These are phyloP conservation scores for Aradophagus sp. DNA, from an alignment of 1,140 invertebrate genomes.

Conservation along the genomic window DNA sequence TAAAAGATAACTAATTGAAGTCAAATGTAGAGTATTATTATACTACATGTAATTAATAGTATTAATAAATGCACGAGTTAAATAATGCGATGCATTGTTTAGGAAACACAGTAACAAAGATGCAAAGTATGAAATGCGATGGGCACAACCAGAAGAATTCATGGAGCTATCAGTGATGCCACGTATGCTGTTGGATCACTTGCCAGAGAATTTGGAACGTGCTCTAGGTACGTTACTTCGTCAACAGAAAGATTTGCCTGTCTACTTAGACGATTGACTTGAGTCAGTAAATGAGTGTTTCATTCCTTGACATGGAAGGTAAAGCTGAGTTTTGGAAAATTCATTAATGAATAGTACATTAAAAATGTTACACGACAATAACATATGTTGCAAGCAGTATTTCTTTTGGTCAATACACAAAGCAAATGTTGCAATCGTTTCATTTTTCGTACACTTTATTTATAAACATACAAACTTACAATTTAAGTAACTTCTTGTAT, in stretches of 20 bases:
- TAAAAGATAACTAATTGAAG: no score
- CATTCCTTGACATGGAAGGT: no score
- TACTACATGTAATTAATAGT: no score
- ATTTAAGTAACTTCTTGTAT: constrained; percentile 13
- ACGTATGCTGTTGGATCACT: constrained; percentile 83
- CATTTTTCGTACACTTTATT: constrained; percentile 56
- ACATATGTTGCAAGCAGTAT: constrained; percentile 20
- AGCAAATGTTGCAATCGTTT: constrained; percentile 16
- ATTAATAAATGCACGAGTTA: no score
- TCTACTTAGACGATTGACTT: constrained; percentile 61
- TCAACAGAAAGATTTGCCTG: constrained; percentile 66
- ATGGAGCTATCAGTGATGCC: constrained; percentile 85
- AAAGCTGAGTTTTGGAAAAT: no score
- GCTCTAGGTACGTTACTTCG: constrained; percentile 79
- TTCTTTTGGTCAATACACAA: constrained; percentile 12
- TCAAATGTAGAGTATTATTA: no score
- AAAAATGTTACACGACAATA: background rate
- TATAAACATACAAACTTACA: constrained; percentile 51
- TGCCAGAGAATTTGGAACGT: constrained; percentile 82
- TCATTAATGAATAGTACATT: background rate
- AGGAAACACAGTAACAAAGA: constrained; percentile 65
- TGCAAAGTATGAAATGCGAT: constrained; percentile 81
- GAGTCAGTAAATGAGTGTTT: background rate
- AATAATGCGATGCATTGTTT: no score
- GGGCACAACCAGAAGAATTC: constrained; percentile 84